These are phyloP conservation scores for Agrotis segetum DNA, from an alignment of 2,888 invertebrate genomes.

Conservation along the genomic window DNA sequence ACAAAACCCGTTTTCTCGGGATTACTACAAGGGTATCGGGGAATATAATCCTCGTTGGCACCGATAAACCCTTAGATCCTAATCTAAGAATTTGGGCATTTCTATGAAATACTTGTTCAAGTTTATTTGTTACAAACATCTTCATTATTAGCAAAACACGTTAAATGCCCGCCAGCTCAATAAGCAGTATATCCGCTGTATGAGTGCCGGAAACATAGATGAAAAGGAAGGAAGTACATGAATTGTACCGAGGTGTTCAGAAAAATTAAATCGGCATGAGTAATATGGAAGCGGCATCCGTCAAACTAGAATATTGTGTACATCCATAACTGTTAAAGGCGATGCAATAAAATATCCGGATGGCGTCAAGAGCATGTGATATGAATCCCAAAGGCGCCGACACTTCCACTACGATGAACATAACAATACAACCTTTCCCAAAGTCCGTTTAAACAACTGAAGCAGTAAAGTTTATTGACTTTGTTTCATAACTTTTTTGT, in stretches of 20 bases:
- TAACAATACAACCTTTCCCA: conserved; percentile 77
- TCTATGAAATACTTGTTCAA: conserved; percentile 49
- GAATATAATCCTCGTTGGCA: conserved; percentile 75
- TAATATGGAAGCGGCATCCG: conserved; percentile 58
- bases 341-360: conserved; percentile 63
- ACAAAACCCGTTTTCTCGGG: conserved; percentile 71
- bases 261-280: conserved; percentile 48
- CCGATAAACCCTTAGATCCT: conserved; percentile 57
- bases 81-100: conserved; percentile 33
- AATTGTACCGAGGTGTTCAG: conserved; percentile 40
- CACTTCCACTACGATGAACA: conserved; percentile 63
- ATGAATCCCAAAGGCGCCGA: conserved; percentile 73
- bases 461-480: conserved; percentile 82
- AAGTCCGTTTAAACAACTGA: conserved; percentile 74
- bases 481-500: conserved; percentile 75
- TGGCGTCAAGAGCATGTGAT: conserved; percentile 69
- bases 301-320: conserved; percentile 55
- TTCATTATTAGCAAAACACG: conserved; percentile 42
- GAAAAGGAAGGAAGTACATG: conserved; percentile 56
- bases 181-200: conserved; percentile 51
- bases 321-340: conserved; percentile 64
- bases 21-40: conserved; percentile 59
- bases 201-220: conserved; percentile 49
- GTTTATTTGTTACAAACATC: conserved; percentile 52
- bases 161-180: conserved; percentile 36